Base-by-base conservation (phyloP, 2,888 invertebrate species). In the Stictocephala bisonia region DNA sequence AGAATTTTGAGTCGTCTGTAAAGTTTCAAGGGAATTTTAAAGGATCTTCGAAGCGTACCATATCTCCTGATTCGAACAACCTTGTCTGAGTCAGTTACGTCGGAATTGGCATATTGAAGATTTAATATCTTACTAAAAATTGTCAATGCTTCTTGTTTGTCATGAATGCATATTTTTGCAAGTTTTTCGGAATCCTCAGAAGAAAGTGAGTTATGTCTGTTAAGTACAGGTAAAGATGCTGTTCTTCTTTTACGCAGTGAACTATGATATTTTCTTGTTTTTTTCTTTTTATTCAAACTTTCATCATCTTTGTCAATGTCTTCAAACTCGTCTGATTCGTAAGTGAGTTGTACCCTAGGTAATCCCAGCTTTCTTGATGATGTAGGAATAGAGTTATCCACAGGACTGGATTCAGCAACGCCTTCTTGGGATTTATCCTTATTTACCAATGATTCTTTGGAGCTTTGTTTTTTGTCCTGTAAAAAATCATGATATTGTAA, bases 221-320 rank as follows among this genome's bases (percentile, higher is more conserved):
- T 41, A 29, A 70, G 41, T n/a, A 27, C 20, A 11, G 70, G 70
- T 1, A 56, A 27, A 0, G 58, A 71, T 11, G 58, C 27, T 27
- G 58, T 41, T 58, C 41, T 58, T 20, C 58, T 44, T 11, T 64
- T 44, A 1, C 44, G 29, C 11, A 71, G 48, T 26, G 41, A 44
- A 7, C 58, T 41, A 44, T 40, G 40, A 20, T 44, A 22, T 71
- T 41, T 44, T 15, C 20, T 15, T 44, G 41, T 71, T 18, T 31
- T 40, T 24, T 24, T 27, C 9, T 56, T 70, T 56, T 56, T 70
- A 24, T 18, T 40, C 15, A 44, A 6, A 40, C 40, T 26, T 18
- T 70, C 70, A 15, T 71, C 70, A 20, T 56, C 70, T 27, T n/a
- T 24, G 27, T 71, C 70, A n/a, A 58, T 58, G 40, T 71, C 70